Evolutionary conservation across 2,888 invertebrate species (phyloP), one percentile per base, ranked within the genome.

Genomic region (Lasioglossum calceatum): DNA sequence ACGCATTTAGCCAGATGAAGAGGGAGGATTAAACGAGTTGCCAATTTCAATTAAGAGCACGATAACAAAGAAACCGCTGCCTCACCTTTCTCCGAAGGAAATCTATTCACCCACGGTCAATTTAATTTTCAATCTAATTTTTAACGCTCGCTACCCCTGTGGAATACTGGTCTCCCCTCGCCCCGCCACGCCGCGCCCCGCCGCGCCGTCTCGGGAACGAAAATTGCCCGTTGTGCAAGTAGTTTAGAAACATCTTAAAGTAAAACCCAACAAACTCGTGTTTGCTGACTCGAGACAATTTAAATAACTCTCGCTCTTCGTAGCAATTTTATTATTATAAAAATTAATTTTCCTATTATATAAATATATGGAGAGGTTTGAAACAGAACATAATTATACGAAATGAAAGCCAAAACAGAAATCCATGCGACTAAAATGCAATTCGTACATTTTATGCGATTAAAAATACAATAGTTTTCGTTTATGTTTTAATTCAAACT

Each of bases 91-190:
- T 23, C 50, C 54, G 47, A 78, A 81, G 81, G 58, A 76, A 85
- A 78, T 64, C 85, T 14, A 75, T 75, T 81, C 67, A 64, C 27
- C 58, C 75, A 76, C 78, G 85, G 81, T 78, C 84, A 77, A 86
- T 86, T 86, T 85, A 77, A 86, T 86, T 85, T 78, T 58, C 86
- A 75, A 85, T 85, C 78, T 81, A 70, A 81, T 81, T 86, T 85
- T 85, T 85, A 81, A 86, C 75, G 81, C 85, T 76, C 58, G 70
- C 82, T 54, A 54, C 61, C 74, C 32, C 32, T 50, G 47, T 23
- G 70, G 73, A 71, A 77, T 84, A 64, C 77, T 27, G 67, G 16
- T 0, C 32, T 27, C 32, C 44, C 42, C 36, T 61, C 32, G 19
- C 50, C 32, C 27, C 32, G 32, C 27, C 27, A 0, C 27, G 27